Evolutionary conservation across 2,888 invertebrate species (phyloP).

Genomic region (Cephus sareptanus): DNA sequence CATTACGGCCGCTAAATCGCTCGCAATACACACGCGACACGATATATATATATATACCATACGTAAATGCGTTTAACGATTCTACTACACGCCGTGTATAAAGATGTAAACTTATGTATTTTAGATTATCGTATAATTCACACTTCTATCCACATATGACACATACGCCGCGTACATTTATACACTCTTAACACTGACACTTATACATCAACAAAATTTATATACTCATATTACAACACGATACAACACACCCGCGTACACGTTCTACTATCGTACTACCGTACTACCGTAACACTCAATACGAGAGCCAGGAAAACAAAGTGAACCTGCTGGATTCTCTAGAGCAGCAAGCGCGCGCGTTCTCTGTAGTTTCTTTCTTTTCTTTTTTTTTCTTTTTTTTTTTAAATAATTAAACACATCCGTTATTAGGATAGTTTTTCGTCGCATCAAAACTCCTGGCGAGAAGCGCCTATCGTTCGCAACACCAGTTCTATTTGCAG

Average conservation of each 20-base stretch:
- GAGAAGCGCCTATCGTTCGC: neutral
- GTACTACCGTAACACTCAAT: neutral
- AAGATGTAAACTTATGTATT: conserved; percentile 63
- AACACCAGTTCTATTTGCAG: neutral
- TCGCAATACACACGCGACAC: neutral
- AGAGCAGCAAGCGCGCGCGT: neutral
- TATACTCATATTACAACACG: neutral
- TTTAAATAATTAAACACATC: neutral
- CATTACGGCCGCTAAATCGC: neutral
- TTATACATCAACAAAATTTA: conserved; percentile 19
- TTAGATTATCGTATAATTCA: conserved; percentile 61
- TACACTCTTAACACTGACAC: conserved; percentile 26
- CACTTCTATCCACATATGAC: conserved; percentile 14
- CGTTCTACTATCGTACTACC: neutral
- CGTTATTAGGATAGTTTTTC: neutral
- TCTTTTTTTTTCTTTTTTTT: neutral
- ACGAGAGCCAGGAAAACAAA: neutral
- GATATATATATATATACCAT: conserved; percentile 30
- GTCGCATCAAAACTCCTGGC: neutral
- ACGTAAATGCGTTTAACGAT: conserved; percentile 49
- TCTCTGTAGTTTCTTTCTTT: neutral
- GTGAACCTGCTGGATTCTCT: neutral
- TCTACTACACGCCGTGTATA: conserved; percentile 57
- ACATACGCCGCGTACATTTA: conserved; percentile 20
- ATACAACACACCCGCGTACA: neutral